Base-by-base conservation (phyloP, 2,113 vertebrate genomes). In the Nibea albiflora region DNA sequence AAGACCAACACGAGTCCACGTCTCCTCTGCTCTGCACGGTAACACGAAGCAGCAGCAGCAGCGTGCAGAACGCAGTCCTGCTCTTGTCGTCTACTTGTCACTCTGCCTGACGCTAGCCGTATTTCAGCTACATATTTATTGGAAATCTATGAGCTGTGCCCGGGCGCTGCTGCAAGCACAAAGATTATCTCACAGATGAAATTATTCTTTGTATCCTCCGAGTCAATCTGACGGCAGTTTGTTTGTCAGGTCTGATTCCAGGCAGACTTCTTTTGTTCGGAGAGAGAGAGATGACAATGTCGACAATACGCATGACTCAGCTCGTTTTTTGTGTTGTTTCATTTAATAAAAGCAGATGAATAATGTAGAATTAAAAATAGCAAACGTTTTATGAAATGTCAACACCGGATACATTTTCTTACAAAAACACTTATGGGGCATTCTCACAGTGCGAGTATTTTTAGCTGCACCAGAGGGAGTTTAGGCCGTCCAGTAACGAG, bases 401-500 rank as follows among this genome's bases (percentile, higher is more conserved):
- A 75, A 71, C 70, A 66, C 47, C n/a, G 22, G 12, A 74, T 61
- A 58, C 56, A 11, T 49, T 44, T 73, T 64, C 68, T 53, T 49
- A 57, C 26, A 42, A 66, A 39, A 84, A 58, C 67, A 65, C 66
- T 16, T 85, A 26, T 19, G 76, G 71, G 81, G 63, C 76, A 50
- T 82, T 85, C 78, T 84, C 66, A 26, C 35, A 60, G 79, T 17
- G 75, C 64, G 86, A 85, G 70, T 6, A 95, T 95, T 93, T 95
- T 93, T 92, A 94, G 92, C 64, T 1, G 65, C 81, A 76, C 82
- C 86, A 49, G 52, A 28, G 92, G 90, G 88, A 91, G 76, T 83
- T 79, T 10, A 76, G 76, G 85, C 80, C 61, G 92, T 92, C 90
- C 87, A 28, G 88, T 76, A 83, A 84, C 47, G n/a, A 90, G 87